Base-by-base conservation (phyloP, 2,797 vertebrate species). In the Siniperca undulata region DNA sequence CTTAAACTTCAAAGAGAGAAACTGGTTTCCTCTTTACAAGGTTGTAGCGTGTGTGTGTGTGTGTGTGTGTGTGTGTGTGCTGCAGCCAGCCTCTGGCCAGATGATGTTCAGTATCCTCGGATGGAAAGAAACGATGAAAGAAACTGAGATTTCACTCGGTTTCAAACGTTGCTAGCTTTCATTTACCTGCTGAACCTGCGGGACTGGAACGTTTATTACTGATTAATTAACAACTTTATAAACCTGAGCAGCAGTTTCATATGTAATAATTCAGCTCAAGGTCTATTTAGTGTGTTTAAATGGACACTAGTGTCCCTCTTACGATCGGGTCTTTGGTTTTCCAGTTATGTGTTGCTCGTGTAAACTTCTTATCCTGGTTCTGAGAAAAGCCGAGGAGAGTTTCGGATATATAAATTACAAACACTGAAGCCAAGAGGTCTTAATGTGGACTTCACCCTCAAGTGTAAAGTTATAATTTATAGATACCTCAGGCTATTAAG, bases 11-110 rank as follows among this genome's bases (percentile, higher is more conserved):
- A 55, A 4, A 58, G 40, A 55, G 27, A 75, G 34, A 64, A n/a
- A 62, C 19, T 30, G 30, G 30, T 10, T 5, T 14, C 3, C 36
- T 24, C 30, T 19, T 34, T 14, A 8, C 42, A 19, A 48, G 1
- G 56, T 58, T 38, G 36, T 38, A 12, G 46, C 38, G 20, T 14
- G 66, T 38, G 66, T 38, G 66, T 56, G 46, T 62, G 27, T 69
- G 74, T 58, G 50, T 48, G 77, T 40, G 27, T 30, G 27, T 30
- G 50, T 44, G 34, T 20, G 27, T 52, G 70, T n/a, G 59, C 4
- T 16, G 42, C 46, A 74, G 84, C 68, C 61, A 44, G 7, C 80
- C 72, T 72, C 48, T 24, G 67, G 84, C 73, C 61, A 52, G 7
- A 75, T 16, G 69, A 77, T 77, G 64, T 59, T 50, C 50, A 7